Base-by-base conservation (phyloP, 2,888 invertebrate genomes). In the Zelleria hepariella region DNA sequence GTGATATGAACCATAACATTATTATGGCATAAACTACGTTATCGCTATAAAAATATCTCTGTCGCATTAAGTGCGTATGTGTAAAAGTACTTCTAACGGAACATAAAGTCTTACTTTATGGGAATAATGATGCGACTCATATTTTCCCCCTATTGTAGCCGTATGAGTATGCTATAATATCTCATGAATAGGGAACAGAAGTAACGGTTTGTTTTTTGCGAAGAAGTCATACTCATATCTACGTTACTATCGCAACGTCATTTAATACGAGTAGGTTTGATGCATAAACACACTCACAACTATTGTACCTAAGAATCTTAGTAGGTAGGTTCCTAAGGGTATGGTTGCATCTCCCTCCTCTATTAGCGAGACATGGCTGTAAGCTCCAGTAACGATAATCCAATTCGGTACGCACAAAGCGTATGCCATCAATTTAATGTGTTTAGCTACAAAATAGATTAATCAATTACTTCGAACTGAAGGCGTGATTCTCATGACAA, bases 401-500 rank as follows among this genome's bases (percentile, higher is more conserved):
- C 55, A 55, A 55, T 55, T 32, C n/a, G 21, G 20, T 18, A 32
- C 27, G 55, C 26, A 27, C 55, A 55, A 55, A 55, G 55, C 55
- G 32, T 55, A 18, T 18, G 27, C 55, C 55, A 55, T 55, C 54
- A 54, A 54, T 54, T 26, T 55, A 55, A 32, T 42, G 55, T 54
- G 25, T 25, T 54, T 25, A 54, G 25, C n/a, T 26, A 24, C 54
- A 54, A 51, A 54, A 54, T 54, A 55, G 55, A 55, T 55, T 54
- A 54, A 26, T 54, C 54, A 54, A 54, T 54, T 20, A 55, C 55
- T 32, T 55, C 1, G 55, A 27, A 32, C 21, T 21, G 32, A 55
- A 18, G 32, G 55, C 55, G 55, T 55, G 54, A 54, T 54, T 54
- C 54, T 54, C 55, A 21, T 55, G 32, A 32, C 55, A 55, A 55